Evolutionary conservation across 1,140 invertebrate genomes (phyloP).

Genomic region (Homarus americanus): DNA sequence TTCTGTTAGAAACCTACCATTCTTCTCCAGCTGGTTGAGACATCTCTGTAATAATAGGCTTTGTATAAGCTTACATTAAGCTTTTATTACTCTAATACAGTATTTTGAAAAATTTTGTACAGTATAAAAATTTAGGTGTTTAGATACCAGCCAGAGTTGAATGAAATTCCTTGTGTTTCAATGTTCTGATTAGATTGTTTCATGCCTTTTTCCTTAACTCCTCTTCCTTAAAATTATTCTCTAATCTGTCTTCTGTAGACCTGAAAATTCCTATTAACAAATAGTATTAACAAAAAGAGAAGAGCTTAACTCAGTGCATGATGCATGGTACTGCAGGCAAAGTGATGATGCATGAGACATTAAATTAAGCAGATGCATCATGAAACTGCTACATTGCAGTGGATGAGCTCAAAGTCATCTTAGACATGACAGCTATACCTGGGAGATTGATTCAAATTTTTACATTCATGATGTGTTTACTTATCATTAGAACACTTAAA

Average conservation of each 20-base stretch:
- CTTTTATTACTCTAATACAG: no score
- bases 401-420: neutral
- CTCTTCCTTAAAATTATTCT: neutral
- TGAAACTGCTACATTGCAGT: neutral
- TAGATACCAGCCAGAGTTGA: neutral
- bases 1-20: neutral
- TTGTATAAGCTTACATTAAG: no score
- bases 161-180: neutral
- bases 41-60: no score
- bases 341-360: conserved; percentile 9
- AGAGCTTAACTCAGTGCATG: conserved; percentile 1
- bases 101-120: neutral
- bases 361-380: neutral
- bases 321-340: conserved; percentile 23
- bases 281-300: neutral
- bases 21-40: neutral
- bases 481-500: neutral
- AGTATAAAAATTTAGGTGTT: neutral
- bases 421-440: neutral
- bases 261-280: neutral
- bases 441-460: neutral
- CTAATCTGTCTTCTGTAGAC: conserved; percentile 7
- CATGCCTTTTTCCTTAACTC: neutral
- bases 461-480: neutral
- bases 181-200: neutral